Conservation (phyloP, 2,797 vertebrate genomes). For the Hozukius guyotensis region DNA sequence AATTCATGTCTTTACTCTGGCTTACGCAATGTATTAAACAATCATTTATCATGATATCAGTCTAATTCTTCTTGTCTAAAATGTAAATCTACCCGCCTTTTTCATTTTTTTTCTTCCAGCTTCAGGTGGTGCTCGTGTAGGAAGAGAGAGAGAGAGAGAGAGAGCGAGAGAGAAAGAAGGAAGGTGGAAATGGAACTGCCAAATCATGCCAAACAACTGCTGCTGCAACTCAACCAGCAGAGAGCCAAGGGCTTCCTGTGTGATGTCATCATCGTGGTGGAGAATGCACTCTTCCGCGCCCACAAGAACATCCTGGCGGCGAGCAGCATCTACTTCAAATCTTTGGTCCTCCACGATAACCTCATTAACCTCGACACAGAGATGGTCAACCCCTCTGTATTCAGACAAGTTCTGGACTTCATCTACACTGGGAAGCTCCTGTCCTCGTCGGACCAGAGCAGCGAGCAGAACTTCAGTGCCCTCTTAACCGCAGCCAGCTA, state of each 20-base stretch:
- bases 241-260: slow-evolving; percentile 98
- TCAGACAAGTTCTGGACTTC: slow-evolving; percentile 97
- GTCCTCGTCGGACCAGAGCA: slow-evolving; percentile 89
- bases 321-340: slow-evolving; percentile 99
- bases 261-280: slow-evolving; percentile 98
- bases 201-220: slow-evolving; percentile 99
- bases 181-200: slow-evolving; percentile 98
- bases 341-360: slow-evolving; percentile 98
- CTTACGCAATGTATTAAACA: not conserved
- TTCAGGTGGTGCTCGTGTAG: slow-evolving; percentile 89
- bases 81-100: slow-evolving; percentile 14
- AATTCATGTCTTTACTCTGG: not conserved
- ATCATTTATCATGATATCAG: not conserved
- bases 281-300: slow-evolving; percentile 97
- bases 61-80: not conserved
- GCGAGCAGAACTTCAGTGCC: slow-evolving; percentile 92
- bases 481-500: slow-evolving; percentile 98
- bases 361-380: slow-evolving; percentile 98
- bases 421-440: slow-evolving; percentile 97
- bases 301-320: slow-evolving; percentile 98
- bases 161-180: slow-evolving; percentile 67
- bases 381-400: slow-evolving; percentile 96
- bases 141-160: slow-evolving; percentile 63
- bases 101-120: slow-evolving; percentile 47
- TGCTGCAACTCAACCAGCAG: slow-evolving; percentile 99